phyloP scores from a whole-genome alignment of 2,113 vertebrate genomes.

The Mohoua ochrocephala region DNA sequence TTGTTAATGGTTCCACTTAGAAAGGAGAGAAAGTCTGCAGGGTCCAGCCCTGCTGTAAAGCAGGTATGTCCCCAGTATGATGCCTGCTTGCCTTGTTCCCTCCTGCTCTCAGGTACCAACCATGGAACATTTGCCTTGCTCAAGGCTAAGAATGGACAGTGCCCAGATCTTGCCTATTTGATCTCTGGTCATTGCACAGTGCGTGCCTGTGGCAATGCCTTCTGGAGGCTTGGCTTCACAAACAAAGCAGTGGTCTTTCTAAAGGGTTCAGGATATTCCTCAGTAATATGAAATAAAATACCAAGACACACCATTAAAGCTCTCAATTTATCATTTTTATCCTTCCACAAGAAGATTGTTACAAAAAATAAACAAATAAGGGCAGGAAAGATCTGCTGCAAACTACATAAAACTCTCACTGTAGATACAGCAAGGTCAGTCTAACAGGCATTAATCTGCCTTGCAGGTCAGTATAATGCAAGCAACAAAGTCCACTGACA shows the following conservation, averaged over 20 bases:
- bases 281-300: background rate
- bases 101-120: fast-evolving
- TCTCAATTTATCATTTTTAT: background rate
- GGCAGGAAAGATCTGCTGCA: background rate
- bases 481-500: background rate
- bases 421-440: background rate
- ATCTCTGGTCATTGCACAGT: background rate
- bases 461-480: background rate
- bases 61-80: background rate
- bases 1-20: background rate
- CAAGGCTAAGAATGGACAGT: background rate
- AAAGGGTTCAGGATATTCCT: background rate
- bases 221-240: background rate
- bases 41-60: background rate
- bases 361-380: background rate
- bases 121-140: background rate
- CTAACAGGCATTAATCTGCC: background rate
- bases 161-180: background rate
- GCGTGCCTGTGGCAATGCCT: background rate
- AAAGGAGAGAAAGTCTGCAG: background rate
- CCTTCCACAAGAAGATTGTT: background rate
- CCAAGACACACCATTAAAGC: background rate
- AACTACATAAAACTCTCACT: background rate
- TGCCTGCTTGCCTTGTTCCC: background rate
- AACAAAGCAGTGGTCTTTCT: background rate